These are phyloP conservation scores for Parotocinclus haroldoi DNA, from an alignment of 2,797 vertebrate species.

Conservation along the genomic window DNA sequence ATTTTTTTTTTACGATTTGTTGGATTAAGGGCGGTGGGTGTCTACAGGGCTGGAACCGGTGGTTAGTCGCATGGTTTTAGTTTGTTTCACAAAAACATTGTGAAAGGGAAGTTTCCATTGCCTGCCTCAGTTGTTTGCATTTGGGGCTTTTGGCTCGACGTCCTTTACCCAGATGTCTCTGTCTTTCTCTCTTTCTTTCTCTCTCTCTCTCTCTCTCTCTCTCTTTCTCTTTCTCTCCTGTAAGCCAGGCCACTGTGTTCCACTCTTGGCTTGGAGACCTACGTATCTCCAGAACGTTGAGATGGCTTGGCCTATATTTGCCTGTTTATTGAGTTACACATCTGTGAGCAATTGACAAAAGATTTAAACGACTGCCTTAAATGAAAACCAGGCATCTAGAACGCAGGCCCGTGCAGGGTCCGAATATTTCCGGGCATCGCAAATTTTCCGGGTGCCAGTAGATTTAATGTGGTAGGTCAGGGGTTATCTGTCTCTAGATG, in stretches of 20 bases:
- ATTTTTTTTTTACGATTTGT: conserved; percentile 9
- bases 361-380: conserved; percentile 38
- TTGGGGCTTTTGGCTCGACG: conserved; percentile 44
- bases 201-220: too few species aligned
- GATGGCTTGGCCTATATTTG: conserved; percentile 45
- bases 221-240: conserved; percentile 45
- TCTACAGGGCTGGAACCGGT: conserved; percentile 28
- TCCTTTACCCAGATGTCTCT: conserved; percentile 29
- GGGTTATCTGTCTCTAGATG: background rate
- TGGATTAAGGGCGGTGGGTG: conserved; percentile 10
- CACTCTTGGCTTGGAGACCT: conserved; percentile 56
- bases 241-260: conserved; percentile 61
- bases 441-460: conserved; percentile 13
- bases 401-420: conserved; percentile 37
- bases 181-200: too few species aligned
- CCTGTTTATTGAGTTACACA: conserved; percentile 53
- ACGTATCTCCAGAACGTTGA: conserved; percentile 46
- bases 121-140: conserved; percentile 48
- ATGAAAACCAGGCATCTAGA: conserved; percentile 21
- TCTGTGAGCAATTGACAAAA: conserved; percentile 43
- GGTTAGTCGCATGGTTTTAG: conserved; percentile 38
- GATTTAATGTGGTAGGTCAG: conserved; percentile 19
- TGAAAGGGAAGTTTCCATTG: conserved; percentile 53
- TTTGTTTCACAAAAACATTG: conserved; percentile 36
- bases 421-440: background rate